Conservation (phyloP, 2,113 vertebrate genomes). For the Choloepus hoffmanni region DNA sequence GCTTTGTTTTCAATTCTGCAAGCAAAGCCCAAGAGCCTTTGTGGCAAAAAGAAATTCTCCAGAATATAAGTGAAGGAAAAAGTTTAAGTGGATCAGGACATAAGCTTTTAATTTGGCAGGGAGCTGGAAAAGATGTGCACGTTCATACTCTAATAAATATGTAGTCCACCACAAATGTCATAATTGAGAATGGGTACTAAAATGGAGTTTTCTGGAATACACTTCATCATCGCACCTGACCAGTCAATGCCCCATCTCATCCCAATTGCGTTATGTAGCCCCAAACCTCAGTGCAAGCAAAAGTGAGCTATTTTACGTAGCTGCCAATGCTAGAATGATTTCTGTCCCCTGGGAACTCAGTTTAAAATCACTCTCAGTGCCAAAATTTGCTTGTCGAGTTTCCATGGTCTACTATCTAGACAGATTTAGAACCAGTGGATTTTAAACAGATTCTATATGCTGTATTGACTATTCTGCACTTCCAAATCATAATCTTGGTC, state of each 20-base stretch:
- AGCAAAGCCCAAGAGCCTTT: not conserved
- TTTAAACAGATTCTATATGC: not conserved
- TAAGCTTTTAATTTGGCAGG: rapidly evolving
- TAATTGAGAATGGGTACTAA: rapidly evolving
- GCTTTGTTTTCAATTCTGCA: not conserved
- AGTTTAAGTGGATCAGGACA: too few relatives aligned
- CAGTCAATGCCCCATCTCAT: rapidly evolving
- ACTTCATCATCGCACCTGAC: not conserved
- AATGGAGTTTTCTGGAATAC: rapidly evolving
- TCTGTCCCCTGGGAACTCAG: not conserved
- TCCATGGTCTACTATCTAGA: too few relatives aligned
- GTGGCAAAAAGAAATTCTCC: too few relatives aligned
- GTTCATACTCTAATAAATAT: rapidly evolving
- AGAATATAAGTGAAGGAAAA: not conserved
- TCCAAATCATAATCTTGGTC: rapidly evolving
- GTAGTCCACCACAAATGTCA: not conserved
- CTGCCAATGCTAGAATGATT: not conserved
- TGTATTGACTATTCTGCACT: rapidly evolving
- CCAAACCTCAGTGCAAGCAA: rapidly evolving
- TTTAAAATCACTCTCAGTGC: not conserved
- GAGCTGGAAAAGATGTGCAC: rapidly evolving
- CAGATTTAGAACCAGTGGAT: too few relatives aligned
- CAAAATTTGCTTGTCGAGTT: not conserved
- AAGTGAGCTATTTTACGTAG: not conserved
- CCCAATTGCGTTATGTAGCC: not conserved